These are phyloP conservation scores for Himalopsyche japonica DNA, from an alignment of 2,888 invertebrate genomes.

Conservation along the genomic window DNA sequence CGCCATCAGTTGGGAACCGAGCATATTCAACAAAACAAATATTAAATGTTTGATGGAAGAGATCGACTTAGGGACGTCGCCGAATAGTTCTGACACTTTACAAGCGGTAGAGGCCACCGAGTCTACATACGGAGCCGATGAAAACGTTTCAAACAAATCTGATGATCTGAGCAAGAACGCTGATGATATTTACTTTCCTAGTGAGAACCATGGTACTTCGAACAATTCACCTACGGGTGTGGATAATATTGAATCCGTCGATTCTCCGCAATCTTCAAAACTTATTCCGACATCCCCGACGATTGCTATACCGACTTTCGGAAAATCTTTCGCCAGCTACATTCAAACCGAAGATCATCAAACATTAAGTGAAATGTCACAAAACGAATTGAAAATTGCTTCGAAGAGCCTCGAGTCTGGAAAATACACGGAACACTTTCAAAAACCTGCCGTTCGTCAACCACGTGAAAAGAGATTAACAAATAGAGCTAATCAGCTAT, in stretches of 20 bases:
- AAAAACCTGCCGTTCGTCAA: not conserved
- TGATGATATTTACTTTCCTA: slow-evolving; percentile 20
- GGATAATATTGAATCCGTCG: slow-evolving; percentile 25
- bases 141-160: slow-evolving; percentile 42
- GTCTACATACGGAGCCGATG: slow-evolving; percentile 46
- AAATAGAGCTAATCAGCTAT: slow-evolving; percentile 4
- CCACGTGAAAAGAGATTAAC: not conserved
- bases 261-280: slow-evolving; percentile 43
- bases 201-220: slow-evolving; percentile 17
- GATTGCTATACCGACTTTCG: slow-evolving; percentile 67
- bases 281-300: slow-evolving; percentile 64
- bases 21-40: slow-evolving; percentile 40
- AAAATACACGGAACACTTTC: not conserved
- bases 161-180: slow-evolving; percentile 15
- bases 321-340: slow-evolving; percentile 56
- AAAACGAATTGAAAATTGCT: slow-evolving; percentile 2
- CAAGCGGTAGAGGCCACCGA: slow-evolving; percentile 60
- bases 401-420: slow-evolving; percentile 25
- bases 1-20: slow-evolving; percentile 26
- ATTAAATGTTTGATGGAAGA: slow-evolving; percentile 45
- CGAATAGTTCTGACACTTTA: slow-evolving; percentile 52
- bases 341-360: slow-evolving; percentile 51
- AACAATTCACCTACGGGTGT: slow-evolving; percentile 12
- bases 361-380: not conserved
- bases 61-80: slow-evolving; percentile 24